phyloP scores from a whole-genome alignment of 1,140 invertebrate genomes.

The Chironomus striatipennis region DNA sequence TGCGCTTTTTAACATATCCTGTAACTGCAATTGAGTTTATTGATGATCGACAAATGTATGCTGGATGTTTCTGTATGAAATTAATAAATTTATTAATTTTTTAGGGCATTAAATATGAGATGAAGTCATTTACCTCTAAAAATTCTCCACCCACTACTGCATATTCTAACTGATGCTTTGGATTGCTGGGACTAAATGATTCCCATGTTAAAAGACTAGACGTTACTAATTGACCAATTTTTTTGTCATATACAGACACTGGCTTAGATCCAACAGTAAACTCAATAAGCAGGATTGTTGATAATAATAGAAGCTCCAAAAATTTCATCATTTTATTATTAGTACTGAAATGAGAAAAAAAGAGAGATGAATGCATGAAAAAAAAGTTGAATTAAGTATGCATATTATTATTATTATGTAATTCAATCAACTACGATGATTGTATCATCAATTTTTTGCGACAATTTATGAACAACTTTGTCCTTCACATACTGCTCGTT shows the following conservation, averaged over 20 bases:
- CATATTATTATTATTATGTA: neutral
- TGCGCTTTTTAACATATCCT: conserved; percentile 50
- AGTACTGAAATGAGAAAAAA: neutral
- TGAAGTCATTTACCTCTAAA: conserved; percentile 32
- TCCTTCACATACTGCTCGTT: too few relatives aligned
- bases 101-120: neutral
- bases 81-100: neutral
- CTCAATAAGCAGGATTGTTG: neutral
- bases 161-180: conserved; percentile 38
- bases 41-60: conserved; percentile 63
- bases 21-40: conserved; percentile 61
- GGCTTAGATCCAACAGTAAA: neutral
- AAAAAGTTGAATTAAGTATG: neutral
- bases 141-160: conserved; percentile 50
- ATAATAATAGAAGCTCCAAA: neutral
- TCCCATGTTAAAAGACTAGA: conserved; percentile 50
- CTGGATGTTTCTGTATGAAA: conserved; percentile 39
- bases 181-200: conserved; percentile 40
- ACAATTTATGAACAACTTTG: neutral
- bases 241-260: neutral
- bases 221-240: conserved; percentile 41
- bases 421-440: neutral
- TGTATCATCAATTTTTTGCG: neutral
- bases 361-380: neutral
- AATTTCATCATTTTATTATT: neutral